A percentile compares a stretch with the other conserved stretches of the same genome.
Evolutionary conservation across 2,888 invertebrate genomes (phyloP).

Genomic region (Watsonalla cultraria): DNA sequence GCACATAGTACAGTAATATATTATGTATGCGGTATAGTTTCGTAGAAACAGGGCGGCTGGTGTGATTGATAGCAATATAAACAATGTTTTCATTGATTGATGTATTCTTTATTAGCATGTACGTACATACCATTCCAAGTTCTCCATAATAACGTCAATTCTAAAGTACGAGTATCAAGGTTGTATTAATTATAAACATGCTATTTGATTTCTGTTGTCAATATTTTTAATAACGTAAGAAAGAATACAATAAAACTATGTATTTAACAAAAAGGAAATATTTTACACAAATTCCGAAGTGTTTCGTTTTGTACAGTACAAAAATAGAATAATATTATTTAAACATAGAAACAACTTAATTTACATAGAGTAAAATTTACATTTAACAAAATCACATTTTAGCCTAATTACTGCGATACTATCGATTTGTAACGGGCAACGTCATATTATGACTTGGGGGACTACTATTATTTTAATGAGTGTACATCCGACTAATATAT

Average conservation of each 20-base stretch:
- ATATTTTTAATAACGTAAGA: slow-evolving; percentile 13
- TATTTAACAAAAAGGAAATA: slow-evolving; percentile 42
- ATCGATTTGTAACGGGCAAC: slow-evolving; percentile 1
- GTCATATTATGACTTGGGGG: not conserved
- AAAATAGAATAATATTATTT: slow-evolving; percentile 58
- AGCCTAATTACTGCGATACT: slow-evolving; percentile 34
- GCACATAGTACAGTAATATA: too few species aligned
- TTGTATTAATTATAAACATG: not conserved
- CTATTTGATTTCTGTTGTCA: not conserved
- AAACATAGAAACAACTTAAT: slow-evolving; percentile 56
- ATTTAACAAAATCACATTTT: slow-evolving; percentile 47
- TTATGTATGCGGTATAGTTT: too few species aligned
- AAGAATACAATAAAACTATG: slow-evolving; percentile 34
- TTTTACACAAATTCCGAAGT: slow-evolving; percentile 42
- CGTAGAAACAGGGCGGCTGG: too few species aligned
- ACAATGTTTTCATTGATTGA: too few species aligned
- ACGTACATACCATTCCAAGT: too few species aligned
- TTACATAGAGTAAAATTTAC: slow-evolving; percentile 48
- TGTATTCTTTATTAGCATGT: too few species aligned
- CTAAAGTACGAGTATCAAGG: too few species aligned
- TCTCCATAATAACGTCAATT: too few species aligned
- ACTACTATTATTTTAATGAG: too few species aligned
- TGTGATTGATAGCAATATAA: too few species aligned
- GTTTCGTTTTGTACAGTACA: slow-evolving; percentile 54
- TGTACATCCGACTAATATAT: too few species aligned